Evolutionary conservation across 2,888 invertebrate species (phyloP).

Genomic region (Eudemis profundana): DNA sequence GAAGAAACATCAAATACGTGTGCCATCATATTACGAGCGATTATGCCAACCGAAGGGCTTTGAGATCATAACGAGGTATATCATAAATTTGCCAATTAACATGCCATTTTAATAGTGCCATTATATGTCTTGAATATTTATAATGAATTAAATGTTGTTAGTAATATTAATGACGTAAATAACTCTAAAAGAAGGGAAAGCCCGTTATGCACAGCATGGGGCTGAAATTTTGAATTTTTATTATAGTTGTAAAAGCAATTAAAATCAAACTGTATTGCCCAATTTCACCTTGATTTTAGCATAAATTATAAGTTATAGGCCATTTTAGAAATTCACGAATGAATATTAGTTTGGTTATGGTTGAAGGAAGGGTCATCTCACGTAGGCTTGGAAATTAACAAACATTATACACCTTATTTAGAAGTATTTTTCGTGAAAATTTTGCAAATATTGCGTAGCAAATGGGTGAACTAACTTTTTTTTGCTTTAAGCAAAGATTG

Average conservation of each 20-base stretch:
- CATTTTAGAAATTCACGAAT: background rate
- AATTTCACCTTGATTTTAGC: slow-evolving; percentile 8
- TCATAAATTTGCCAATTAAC: slow-evolving; percentile 24
- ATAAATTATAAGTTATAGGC: slow-evolving; percentile 9
- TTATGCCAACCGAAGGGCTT: slow-evolving; percentile 16
- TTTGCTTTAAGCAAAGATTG: too few species aligned
- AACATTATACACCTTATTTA: background rate
- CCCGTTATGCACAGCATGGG: slow-evolving; percentile 15
- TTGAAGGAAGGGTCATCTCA: background rate
- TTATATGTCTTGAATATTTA: slow-evolving; percentile 36
- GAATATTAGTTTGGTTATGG: background rate
- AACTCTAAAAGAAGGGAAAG: slow-evolving; percentile 28
- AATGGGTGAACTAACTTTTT: too few species aligned
- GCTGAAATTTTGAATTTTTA: slow-evolving; percentile 24
- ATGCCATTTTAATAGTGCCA: slow-evolving; percentile 22
- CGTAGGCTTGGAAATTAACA: background rate
- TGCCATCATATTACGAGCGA: background rate
- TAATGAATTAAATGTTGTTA: slow-evolving; percentile 16
- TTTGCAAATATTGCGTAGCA: too few species aligned
- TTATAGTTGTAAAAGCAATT: slow-evolving; percentile 26
- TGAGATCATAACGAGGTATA: slow-evolving; percentile 4
- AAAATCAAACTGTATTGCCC: slow-evolving; percentile 19
- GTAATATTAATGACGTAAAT: slow-evolving; percentile 7
- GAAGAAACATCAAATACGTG: background rate
- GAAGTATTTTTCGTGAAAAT: slow-evolving; percentile 1